Evolutionary conservation across 2,888 invertebrate genomes (phyloP), one percentile per base, ranked within the genome.

Genomic region (Drosophila buzzatii): DNA sequence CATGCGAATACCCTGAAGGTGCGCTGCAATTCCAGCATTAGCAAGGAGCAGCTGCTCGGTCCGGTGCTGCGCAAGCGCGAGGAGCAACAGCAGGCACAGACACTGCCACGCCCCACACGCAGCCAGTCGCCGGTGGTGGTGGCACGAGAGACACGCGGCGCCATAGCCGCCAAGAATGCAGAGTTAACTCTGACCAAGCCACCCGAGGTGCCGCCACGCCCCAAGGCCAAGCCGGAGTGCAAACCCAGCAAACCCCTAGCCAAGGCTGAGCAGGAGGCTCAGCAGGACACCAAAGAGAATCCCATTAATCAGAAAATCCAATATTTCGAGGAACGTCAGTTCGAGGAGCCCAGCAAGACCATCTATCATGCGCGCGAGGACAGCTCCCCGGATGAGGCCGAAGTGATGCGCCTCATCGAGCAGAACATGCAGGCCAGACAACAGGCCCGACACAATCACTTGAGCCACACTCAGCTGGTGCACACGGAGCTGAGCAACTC

Each of bases 311-410:
- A 95, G 65, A 95, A 95, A 83, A 97, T 97, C 1, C 95, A 96
- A 91, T 97, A 96, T 92, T 97, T 97, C 90, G 97, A 97, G 92
- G 95, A 95, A 3, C 95, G 95, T 0, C 94, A 95, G 79, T 94
- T 93, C 58, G 92, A 94, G 6, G 92, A 93, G 39, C 94, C 94
- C n/a, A 92, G 93, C 56, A 92, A 92, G 42, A 94, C 93, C 7
- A 92, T 94, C 66, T 94, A 95, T 76, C 94, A 94, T 68, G 94
- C 94, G 1, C 93, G 94, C 66, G 95, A 95, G 80, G 94, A 93
- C 81, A 93, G 93, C 16, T 93, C 92, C 52, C 94, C 94, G 0
- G 94, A 94, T 52, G 94, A 94, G 77, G 93, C 93, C 44, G 92
- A 93, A 70, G 91, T 91, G 16, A 91, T 92, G 88, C 93, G 94